phyloP scores from a whole-genome alignment of 2,888 invertebrate species.

The Leucophenga maculata region DNA sequence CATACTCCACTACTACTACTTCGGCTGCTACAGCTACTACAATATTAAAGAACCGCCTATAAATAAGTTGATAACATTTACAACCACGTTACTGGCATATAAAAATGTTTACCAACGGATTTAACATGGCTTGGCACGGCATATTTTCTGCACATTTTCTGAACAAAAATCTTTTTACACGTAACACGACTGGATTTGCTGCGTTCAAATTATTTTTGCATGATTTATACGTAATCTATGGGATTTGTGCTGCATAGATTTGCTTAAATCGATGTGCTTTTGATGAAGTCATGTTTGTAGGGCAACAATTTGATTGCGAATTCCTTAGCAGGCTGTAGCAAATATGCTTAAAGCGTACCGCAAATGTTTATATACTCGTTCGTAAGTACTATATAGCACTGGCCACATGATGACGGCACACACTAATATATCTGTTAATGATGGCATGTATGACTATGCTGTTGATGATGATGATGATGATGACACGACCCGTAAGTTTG shows the following conservation, averaged over 20 bases:
- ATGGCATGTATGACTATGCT: no score
- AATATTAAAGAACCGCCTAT: constrained; percentile 35
- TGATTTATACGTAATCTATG: constrained; percentile 27
- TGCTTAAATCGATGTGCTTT: constrained; percentile 15
- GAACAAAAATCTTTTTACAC: not conserved
- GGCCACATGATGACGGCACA: no score
- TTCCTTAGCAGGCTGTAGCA: no score
- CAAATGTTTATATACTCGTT: no score
- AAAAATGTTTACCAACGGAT: constrained; percentile 38
- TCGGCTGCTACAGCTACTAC: not conserved
- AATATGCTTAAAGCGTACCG: no score
- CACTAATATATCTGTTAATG: no score
- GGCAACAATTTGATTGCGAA: no score
- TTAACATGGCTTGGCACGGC: constrained; percentile 6
- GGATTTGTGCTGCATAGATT: constrained; percentile 20
- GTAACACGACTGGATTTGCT: constrained; percentile 2
- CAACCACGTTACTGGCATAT: constrained; percentile 44
- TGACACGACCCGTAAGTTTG: no score
- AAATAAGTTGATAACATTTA: constrained; percentile 52
- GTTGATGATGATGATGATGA: no score
- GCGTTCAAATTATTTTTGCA: constrained; percentile 25
- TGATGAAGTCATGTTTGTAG: constrained; percentile 13
- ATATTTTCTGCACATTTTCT: not conserved
- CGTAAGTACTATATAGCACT: no score
- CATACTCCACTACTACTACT: not conserved